phyloP scores from a whole-genome alignment of 1,140 invertebrate genomes.

The Eurosta solidaginis region DNA sequence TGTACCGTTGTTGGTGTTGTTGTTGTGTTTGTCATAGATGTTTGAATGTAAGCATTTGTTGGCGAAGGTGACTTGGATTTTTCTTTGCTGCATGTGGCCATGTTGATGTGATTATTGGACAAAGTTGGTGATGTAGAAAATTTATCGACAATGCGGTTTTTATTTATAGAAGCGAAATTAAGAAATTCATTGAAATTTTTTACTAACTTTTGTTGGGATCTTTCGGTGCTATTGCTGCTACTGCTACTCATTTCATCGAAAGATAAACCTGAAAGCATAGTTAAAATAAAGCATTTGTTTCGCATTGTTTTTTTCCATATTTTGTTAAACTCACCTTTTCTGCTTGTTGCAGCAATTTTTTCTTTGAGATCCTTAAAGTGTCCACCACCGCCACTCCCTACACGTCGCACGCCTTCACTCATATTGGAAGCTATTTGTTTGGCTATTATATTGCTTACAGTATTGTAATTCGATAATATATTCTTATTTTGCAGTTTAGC shows the following conservation, averaged over 20 bases:
- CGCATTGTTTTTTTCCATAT: not conserved
- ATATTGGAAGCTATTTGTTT: slow-evolving; percentile 53
- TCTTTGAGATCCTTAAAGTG: slow-evolving; percentile 65
- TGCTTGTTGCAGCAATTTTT: slow-evolving; percentile 60
- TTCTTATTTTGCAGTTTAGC: slow-evolving; percentile 48
- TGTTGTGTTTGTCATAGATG: not conserved
- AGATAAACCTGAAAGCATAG: slow-evolving; percentile 31
- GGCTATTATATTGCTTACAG: slow-evolving; percentile 56
- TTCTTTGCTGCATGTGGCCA: not conserved
- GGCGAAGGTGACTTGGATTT: slow-evolving; percentile 34
- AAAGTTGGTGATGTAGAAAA: slow-evolving; percentile 34
- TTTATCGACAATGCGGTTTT: slow-evolving; percentile 60
- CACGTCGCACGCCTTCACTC: slow-evolving; percentile 49
- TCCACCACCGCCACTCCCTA: slow-evolving; percentile 54
- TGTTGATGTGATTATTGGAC: slow-evolving; percentile 33
- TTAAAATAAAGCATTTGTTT: no score
- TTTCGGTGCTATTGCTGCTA: not conserved
- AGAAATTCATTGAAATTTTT: slow-evolving; percentile 85
- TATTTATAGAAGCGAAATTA: slow-evolving; percentile 73
- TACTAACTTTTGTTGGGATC: slow-evolving; percentile 67
- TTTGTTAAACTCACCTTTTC: slow-evolving; percentile 37
- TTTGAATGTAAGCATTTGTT: slow-evolving; percentile 1
- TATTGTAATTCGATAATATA: slow-evolving; percentile 42
- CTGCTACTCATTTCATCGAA: slow-evolving; percentile 34
- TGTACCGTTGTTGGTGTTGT: not conserved